These are phyloP conservation scores for Ceryle rudis DNA, from an alignment of 2,797 vertebrate species.

Conservation along the genomic window DNA sequence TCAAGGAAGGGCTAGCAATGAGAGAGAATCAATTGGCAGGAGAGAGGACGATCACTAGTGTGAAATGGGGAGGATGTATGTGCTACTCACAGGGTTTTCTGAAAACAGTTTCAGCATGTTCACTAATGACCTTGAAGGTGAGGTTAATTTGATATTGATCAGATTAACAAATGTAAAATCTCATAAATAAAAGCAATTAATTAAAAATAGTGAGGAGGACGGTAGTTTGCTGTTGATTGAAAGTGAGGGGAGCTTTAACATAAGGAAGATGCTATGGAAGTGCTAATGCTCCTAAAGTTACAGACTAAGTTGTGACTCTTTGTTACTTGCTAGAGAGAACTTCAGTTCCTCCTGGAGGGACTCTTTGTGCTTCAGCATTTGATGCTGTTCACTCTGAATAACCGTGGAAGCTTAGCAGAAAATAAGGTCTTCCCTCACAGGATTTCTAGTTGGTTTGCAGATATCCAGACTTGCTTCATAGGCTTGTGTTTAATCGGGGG, in stretches of 20 bases:
- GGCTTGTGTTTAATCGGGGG: not conserved
- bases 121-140: slow-evolving; percentile 49
- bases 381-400: not conserved
- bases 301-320: rapidly evolving
- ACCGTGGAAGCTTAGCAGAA: not conserved
- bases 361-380: not conserved
- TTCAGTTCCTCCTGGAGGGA: not conserved
- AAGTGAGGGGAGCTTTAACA: slow-evolving; percentile 51
- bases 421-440: not conserved
- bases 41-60: not conserved
- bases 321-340: not conserved
- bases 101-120: not conserved
- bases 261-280: slow-evolving; percentile 20
- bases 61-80: not conserved
- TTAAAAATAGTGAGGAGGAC: slow-evolving; percentile 39
- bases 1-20: not conserved
- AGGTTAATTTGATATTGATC: slow-evolving; percentile 73
- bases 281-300: not conserved
- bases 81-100: not conserved
- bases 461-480: not conserved
- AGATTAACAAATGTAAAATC: slow-evolving; percentile 68
- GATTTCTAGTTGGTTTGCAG: not conserved
- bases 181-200: slow-evolving; percentile 63
- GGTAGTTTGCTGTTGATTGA: slow-evolving; percentile 14
- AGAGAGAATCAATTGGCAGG: not conserved